phyloP scores from a whole-genome alignment of 1,140 invertebrate genomes.

The Drosophila repleta region DNA sequence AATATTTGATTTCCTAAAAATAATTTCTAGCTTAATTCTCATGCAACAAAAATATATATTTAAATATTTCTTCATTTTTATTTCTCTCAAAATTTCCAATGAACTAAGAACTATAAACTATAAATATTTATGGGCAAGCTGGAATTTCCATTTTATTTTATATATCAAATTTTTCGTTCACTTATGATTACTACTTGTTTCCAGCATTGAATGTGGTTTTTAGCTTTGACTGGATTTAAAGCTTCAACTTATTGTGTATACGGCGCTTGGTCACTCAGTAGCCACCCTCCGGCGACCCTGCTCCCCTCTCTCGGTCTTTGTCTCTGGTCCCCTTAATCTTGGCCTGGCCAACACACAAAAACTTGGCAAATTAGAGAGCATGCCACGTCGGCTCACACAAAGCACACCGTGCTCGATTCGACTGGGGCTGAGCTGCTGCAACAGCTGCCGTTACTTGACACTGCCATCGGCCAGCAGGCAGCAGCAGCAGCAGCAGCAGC shows the following conservation, averaged over 20 bases:
- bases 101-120: too few species aligned
- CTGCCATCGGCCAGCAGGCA: constrained; percentile 42
- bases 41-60: too few species aligned
- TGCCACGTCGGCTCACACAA: constrained; percentile 20
- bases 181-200: too few species aligned
- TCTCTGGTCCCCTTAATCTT: not conserved
- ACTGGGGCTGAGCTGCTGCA: constrained; percentile 36
- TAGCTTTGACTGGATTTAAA: not conserved
- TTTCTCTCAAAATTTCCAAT: too few species aligned
- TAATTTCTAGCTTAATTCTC: too few species aligned
- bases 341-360: not conserved
- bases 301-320: not conserved
- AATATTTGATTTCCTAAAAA: too few species aligned
- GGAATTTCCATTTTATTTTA: too few species aligned
- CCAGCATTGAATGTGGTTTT: not conserved
- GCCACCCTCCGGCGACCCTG: too few species aligned
- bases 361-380: constrained; percentile 40
- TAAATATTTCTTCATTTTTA: too few species aligned
- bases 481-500: constrained; percentile 6
- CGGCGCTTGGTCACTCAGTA: constrained; percentile 8
- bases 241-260: not conserved
- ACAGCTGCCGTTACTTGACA: constrained; percentile 59
- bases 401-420: constrained; percentile 10
- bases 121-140: too few species aligned
- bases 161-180: not conserved